A percentile compares a stretch with the other conserved stretches of the same genome.
Conservation (phyloP, 2,888 invertebrate genomes). For the Chaitophorus viminalis region DNA sequence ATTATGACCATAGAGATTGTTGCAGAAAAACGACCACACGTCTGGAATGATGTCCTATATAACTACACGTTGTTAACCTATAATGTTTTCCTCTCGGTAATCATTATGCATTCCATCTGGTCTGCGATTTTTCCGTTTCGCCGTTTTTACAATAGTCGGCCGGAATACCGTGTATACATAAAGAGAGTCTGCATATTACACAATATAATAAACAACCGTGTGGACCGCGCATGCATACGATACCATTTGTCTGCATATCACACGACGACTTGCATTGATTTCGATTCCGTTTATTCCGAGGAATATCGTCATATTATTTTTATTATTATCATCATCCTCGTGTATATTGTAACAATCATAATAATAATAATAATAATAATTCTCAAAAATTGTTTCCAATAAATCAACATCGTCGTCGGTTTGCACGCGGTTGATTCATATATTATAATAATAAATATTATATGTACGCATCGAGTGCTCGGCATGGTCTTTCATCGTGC, state of each 20-base stretch:
- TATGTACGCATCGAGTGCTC: neutral
- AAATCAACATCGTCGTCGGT: slow-evolving; percentile 35
- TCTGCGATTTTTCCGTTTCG: too few relatives aligned
- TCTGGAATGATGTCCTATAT: too few relatives aligned
- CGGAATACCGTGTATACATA: neutral
- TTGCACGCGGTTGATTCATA: neutral
- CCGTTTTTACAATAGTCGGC: too few relatives aligned
- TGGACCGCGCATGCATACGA: too few relatives aligned
- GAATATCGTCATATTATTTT: slow-evolving; percentile 5
- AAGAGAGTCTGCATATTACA: too few relatives aligned
- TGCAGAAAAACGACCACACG: too few relatives aligned
- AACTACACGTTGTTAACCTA: too few relatives aligned
- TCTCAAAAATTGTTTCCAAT: slow-evolving; percentile 51
- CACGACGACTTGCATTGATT: neutral
- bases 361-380: neutral
- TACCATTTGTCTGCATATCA: neutral
- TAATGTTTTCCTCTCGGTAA: too few relatives aligned
- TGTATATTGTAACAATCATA: neutral
- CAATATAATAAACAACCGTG: too few relatives aligned
- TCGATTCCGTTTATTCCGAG: slow-evolving; percentile 39
- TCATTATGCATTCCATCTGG: too few relatives aligned
- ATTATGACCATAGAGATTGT: too few relatives aligned
- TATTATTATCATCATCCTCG: neutral
- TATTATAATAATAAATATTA: neutral
- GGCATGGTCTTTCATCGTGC: neutral